Evolutionary conservation across 2,113 vertebrate species (phyloP), one percentile per base, ranked within the genome.

Genomic region (Semicossyphus pulcher): DNA sequence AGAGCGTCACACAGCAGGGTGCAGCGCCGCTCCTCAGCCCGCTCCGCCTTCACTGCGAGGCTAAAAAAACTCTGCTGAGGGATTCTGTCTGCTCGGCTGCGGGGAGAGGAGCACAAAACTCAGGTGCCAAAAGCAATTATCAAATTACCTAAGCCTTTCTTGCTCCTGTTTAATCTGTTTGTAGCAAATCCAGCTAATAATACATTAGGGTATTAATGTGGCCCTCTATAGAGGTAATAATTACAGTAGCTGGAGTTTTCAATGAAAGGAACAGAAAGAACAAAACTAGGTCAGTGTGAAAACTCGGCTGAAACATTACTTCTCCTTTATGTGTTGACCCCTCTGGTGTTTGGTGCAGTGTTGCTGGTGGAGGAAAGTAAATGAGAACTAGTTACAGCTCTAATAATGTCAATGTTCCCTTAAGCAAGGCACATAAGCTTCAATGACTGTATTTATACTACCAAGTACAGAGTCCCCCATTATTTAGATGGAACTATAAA

Each of bases 121-220:
- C 83, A 89, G 87, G 80, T 82, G 86, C 81, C 71, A 44, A 65
- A 86, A 85, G 87, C 88, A 93, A 91, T 91, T 92, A 91, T 91
- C 86, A 92, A 92, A 92, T 92, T 76, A 84, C 78, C 84, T 86
- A 72, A 86, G 83, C 87, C 72, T 85, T 86, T 83, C 75, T 80
- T 76, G 57, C 68, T 76, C 70, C 77, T 69, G 58, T 88, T 90
- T 90, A 89, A 91, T 92, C 86, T 90, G 86, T 92, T 91, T 89
- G 85, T 84, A 86, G 78, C 76, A 87, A 87, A 90, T 88, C 84
- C 88, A 85, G 78, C 86, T 91, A 86, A 90, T 88, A 90, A 85
- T 81, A 86, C 86, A 77, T 81, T 53, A 85, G 90, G 64, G 63
- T 80, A 86, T 85, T 81, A 91, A 86, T 63, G 72, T 87, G 76